Percentiles rank a stretch among this genome's conserved stretches.
These are phyloP conservation scores for Calypte anna DNA, from an alignment of 2,113 vertebrate genomes.

Conservation along the genomic window DNA sequence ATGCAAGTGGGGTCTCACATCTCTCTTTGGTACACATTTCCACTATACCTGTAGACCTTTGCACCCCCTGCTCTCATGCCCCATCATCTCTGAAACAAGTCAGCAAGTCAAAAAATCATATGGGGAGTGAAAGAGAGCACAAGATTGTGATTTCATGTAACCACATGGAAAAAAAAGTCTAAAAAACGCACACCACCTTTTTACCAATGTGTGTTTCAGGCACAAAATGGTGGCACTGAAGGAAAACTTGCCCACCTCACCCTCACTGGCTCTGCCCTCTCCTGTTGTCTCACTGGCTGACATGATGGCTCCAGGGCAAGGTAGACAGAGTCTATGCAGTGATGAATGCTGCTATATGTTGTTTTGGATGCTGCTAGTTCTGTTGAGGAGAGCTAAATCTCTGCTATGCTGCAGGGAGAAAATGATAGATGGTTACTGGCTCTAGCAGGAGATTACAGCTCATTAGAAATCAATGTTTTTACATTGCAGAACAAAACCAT, in stretches of 20 bases:
- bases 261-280: background rate
- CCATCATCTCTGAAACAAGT: background rate
- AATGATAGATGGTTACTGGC: background rate
- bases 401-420: background rate
- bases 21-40: background rate
- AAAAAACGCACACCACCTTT: background rate
- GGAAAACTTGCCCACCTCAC: background rate
- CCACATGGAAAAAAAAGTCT: background rate
- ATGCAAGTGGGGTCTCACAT: background rate
- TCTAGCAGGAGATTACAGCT: background rate
- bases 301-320: background rate
- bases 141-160: background rate
- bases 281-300: background rate
- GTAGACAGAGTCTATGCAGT: background rate
- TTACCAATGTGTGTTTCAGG: background rate
- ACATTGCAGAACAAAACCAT: background rate
- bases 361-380: background rate
- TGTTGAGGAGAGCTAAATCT: background rate
- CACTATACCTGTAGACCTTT: background rate
- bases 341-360: rapidly evolving
- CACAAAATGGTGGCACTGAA: background rate
- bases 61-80: background rate
- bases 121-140: background rate
- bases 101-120: background rate
- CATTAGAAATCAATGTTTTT: background rate